Evolutionary conservation across 2,797 vertebrate species (phyloP), one percentile per base, ranked within the genome.

Genomic region (Chloroceryle inda): DNA sequence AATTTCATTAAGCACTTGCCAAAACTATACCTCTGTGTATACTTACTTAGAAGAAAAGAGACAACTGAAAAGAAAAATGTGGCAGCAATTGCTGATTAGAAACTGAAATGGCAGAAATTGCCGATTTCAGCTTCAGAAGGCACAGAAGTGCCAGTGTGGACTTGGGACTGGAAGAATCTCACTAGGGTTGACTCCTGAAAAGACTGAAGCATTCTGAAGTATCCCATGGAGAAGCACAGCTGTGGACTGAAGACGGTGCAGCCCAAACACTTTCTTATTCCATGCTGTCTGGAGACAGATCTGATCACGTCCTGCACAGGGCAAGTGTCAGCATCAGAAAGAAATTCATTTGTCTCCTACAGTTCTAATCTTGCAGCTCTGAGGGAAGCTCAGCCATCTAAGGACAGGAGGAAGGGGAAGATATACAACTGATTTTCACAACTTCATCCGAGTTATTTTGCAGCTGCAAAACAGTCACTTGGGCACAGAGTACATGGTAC

Each of bases 251-350:
- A 66, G 62, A 33, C 74, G 58, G 7, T 3, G 27, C 47, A 66
- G 52, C 7, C 71, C 52, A 72, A 42, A 18, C 2, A 0, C 5
- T 1, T 85, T 49, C 21, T 31, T 42, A 56, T 5, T 27, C 45
- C n/a, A 35, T 0, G 0, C 2, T 6, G 24, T 16, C 58, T 72
- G 73, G n/a, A 75, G 88, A 68, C 35, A 67, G 29, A 37, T 72
- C 45, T 62, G n/a, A 29, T 27, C 47, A 26, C 0, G 0, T 37
- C n/a, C 62, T 21, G 26, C 0, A 2, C 49, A 42, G 59, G 67
- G 50, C 33, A 63, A 64, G 11, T 3, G 23, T 26, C 45, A 76
- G 17, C 47, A 35, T 12, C 68, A 83, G 10, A 20, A 1, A 38
- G n/a, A 15, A 89, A 89, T 38, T 59, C 26, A 47, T 35, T 18